Conservation (phyloP, 2,797 vertebrate genomes). For the Sandelia bainsii region DNA sequence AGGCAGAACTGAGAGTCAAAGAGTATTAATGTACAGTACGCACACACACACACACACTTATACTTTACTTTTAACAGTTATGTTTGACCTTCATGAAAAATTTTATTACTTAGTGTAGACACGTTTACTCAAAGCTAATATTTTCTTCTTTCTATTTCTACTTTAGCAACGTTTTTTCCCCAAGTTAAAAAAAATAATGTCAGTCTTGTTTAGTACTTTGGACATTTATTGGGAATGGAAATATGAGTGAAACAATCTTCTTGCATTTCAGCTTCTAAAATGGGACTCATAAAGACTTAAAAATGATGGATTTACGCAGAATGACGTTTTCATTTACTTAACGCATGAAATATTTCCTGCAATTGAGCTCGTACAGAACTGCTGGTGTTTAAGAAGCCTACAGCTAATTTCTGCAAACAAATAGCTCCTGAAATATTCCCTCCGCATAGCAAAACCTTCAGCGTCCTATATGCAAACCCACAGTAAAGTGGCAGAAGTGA, state of each 20-base stretch:
- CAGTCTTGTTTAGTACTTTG: no score
- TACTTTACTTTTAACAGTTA: neutral
- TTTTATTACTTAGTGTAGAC: neutral
- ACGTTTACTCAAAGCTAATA: neutral
- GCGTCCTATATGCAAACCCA: neutral
- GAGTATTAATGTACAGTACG: constrained; percentile 42
- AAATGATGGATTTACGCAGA: neutral
- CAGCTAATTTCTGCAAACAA: neutral
- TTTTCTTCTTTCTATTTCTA: neutral
- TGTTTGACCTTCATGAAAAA: neutral
- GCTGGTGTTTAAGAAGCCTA: neutral
- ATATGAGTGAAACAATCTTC: neutral
- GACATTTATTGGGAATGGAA: neutral
- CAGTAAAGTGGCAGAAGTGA: constrained; percentile 5
- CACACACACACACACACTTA: constrained; percentile 23
- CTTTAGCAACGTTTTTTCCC: neutral
- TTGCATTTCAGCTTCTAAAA: neutral
- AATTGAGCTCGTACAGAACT: neutral
- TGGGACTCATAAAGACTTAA: accelerated
- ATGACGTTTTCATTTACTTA: neutral
- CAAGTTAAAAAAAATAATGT: neutral
- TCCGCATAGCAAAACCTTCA: neutral
- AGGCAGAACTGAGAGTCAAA: constrained; percentile 38
- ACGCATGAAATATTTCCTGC: constrained; percentile 2
- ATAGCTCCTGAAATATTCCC: neutral